Evolutionary conservation across 1,140 invertebrate species (phyloP), one percentile per base, ranked within the genome.

Genomic region (Vanessa tameamea): DNA sequence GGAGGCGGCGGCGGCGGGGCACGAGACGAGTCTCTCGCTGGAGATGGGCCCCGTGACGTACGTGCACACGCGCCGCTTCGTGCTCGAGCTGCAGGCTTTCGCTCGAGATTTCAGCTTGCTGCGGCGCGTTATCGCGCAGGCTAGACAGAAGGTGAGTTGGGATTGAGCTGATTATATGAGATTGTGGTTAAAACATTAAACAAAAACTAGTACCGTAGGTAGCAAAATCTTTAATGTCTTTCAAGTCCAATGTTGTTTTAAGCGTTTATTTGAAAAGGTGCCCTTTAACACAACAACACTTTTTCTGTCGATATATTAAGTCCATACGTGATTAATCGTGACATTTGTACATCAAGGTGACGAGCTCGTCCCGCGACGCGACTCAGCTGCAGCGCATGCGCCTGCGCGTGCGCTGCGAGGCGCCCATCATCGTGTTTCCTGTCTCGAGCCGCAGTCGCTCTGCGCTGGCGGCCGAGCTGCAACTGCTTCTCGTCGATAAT

Each of bases 61-160:
- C 91, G 96, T 99, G 50, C 98, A 99, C 87, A 99, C 98, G 0
- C 97, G 99, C 83, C 94, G 98, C 64, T 99, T 99, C 93, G 94
- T 98, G 47, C 95, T 95, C 0, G 98, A 99, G 87, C 92, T 99
- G 16, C 95, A 98, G 77, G 94, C 95, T 0, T 99, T 99, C 89
- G 96, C 97, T 65, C 94, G 96, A 31, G 96, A 99, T 80, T 98
- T 99, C 84, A 95, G 96, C 14, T 95, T 98, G 81, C 88, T 98
- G 5, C 96, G 98, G 82, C 95, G 96, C 69, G 92, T 93, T 51
- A 87, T 93, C 20, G 81, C 84, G 77, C 92, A 93, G 76, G 92
- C 92, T 0, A 80, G 92, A 1, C 85, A 85, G 47, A 93, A 93
- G 84, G 92, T 93, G 76, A 15, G 11, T 50, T 4, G 26, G 26